Evolutionary conservation across 2,113 vertebrate species (phyloP), one percentile per base, ranked within the genome.

Genomic region (Cromileptes altivelis): DNA sequence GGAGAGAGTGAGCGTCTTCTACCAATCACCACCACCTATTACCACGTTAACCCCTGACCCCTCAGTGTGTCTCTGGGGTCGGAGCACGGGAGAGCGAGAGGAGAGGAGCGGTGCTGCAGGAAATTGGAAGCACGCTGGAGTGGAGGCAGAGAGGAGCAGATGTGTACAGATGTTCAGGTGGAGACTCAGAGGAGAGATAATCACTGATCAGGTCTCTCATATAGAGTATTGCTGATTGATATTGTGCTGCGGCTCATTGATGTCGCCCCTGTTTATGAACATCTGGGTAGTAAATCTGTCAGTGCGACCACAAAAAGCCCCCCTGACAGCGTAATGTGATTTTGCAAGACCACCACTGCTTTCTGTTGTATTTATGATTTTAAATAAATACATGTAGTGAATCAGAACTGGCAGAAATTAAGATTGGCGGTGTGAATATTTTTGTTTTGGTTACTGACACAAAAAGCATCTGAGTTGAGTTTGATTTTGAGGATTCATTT

Each of bases 21-120:
- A 94, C 94, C 93, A 95, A 94, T 95, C 95, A 94, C 91, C 87
- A 81, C 85, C 91, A 88, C 92, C 92, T 93, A 95, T 95, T 95
- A 95, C 90, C 92, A 88, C 21, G 90, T 95, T 95, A 95, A 95
- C 94, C 94, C 86, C 85, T 92, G 92, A 91, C 91, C 95, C 50
- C 88, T 73, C 78, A 17, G 62, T 3, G 88, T 67, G 87, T 94
- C 91, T 88, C 90, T 65, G 84, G 90, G 87, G 91, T 81, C 73
- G 81, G 56, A 13, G 75, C 47, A 42, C 62, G n/a, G 55, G 75
- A 78, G 75, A 53, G 37, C 12, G 57, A 37, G 85, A 13, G 40
- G 57, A 78, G 88, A 79, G 73, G 75, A 84, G 81, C 70, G 4
- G 81, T 19, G 56, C 57, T 15, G 80, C 74, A 87, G 90, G 92